Percentiles rank a stretch among this genome's conserved stretches.
These are phyloP conservation scores for Eristalis tenax DNA, from an alignment of 2,888 invertebrate species.

Conservation along the genomic window DNA sequence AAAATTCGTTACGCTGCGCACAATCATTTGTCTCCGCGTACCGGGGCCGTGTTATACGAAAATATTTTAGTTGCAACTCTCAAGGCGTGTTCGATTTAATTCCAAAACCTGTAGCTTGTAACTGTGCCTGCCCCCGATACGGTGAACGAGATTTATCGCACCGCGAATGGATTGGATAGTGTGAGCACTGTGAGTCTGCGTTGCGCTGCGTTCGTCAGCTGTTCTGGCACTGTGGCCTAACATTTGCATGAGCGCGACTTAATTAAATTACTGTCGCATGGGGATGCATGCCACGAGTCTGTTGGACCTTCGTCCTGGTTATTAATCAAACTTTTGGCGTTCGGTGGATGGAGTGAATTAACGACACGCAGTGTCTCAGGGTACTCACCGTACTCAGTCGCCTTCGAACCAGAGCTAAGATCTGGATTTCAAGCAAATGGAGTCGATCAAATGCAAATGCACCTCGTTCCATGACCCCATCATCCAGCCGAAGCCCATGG, in stretches of 20 bases:
- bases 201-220: conserved; percentile 3
- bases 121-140: conserved; percentile 44
- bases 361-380: conserved; percentile 35
- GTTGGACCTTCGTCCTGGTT: conserved; percentile 49
- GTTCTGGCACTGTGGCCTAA: neutral
- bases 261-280: conserved; percentile 65
- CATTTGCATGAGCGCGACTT: conserved; percentile 43
- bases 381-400: too few relatives aligned
- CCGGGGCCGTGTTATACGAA: conserved; percentile 12
- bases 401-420: neutral
- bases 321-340: conserved; percentile 54
- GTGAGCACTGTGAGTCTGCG: neutral
- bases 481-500: neutral
- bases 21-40: conserved; percentile 54
- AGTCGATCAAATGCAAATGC: neutral
- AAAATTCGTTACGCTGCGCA: conserved; percentile 53
- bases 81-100: conserved; percentile 68
- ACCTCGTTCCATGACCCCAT: neutral
- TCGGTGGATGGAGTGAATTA: conserved; percentile 28
- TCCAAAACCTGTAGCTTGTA: conserved; percentile 54
- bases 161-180: conserved; percentile 24
- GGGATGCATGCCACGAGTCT: conserved; percentile 12
- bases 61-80: conserved; percentile 55
- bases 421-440: neutral
- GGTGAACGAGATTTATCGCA: conserved; percentile 50